Evolutionary conservation across 37 sponge, comb jelly and placozoan genomes (phyloP), one percentile per base, ranked within the genome.

Genomic region (Mnemiopsis leidyi): DNA sequence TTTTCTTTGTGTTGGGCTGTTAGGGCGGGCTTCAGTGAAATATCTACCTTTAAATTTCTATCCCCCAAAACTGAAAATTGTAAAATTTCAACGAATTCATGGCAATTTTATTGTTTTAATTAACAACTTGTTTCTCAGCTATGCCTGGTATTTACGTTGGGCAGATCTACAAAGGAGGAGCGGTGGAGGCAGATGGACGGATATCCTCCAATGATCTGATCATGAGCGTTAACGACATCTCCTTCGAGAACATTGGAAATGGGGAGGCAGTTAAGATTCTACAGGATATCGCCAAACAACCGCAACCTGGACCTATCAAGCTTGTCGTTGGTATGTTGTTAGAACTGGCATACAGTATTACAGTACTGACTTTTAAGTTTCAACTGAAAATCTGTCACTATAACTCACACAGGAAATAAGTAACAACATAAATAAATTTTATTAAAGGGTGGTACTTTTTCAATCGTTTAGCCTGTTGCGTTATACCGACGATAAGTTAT

Each of bases 191-290:
- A 36, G 82, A 79, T 33, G 82, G 82, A 7, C 2, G 82, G 82
- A 79, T 79, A 79, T 79, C 82, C 32, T 5, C 37, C 3, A 79
- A 79, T 23, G 82, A 79, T 33, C 82, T 79, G 2, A 79, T 79
- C 37, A 34, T 79, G 23, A 32, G 32, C 36, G 82, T 79, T 36
- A 79, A 79, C 37, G 82, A 79, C 3, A 79, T 79, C 82, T 36
- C 37, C 36, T 79, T 79, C 32, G 82, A 79, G 82, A 79, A 79
- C 7, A 79, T 79, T 20, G 82, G 82, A 5, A 79, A 79, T 79
- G 82, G 36, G 7, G 82, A 79, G 7, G 82, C 82, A 33, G 82
- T 36, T 16, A 79, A 36, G 38, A 79, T 79, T 5, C 21, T 79
- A 36, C 82, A 79, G 82, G 82, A 79, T 3, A 30, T 36, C 1